Evolutionary conservation across 2,888 invertebrate species (phyloP).

Genomic region (Pediacus dermestoides): DNA sequence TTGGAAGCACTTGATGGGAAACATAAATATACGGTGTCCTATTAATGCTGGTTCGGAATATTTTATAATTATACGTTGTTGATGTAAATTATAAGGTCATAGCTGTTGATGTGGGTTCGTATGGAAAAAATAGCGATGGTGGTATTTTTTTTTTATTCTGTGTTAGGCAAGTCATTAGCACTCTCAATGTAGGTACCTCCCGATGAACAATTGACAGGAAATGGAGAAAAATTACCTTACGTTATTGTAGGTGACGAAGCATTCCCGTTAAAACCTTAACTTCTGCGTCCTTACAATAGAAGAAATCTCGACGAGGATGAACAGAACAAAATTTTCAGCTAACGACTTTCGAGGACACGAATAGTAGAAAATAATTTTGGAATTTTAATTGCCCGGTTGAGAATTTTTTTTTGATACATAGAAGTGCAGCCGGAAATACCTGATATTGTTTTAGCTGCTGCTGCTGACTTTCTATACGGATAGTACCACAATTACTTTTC

Average conservation of each 20-base stretch:
- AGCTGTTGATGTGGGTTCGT: constrained; percentile 27
- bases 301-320: constrained; percentile 13
- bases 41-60: constrained; percentile 24
- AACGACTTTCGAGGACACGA: constrained; percentile 15
- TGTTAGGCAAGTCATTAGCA: constrained; percentile 15
- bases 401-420: constrained; percentile 15
- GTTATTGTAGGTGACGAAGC: constrained; percentile 20
- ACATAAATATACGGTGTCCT: constrained; percentile 24
- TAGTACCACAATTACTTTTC: too few species aligned
- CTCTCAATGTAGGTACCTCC: constrained; percentile 16
- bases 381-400: constrained; percentile 15
- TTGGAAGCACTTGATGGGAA: constrained; percentile 23
- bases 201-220: constrained; percentile 12
- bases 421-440: constrained; percentile 17
- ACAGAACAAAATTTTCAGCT: constrained; percentile 16
- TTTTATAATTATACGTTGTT: constrained; percentile 27
- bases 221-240: constrained; percentile 14
- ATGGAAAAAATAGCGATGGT: constrained; percentile 29
- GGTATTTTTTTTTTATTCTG: constrained; percentile 25
- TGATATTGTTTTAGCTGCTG: too few species aligned
- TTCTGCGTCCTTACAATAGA: constrained; percentile 20
- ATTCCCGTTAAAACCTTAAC: constrained; percentile 17
- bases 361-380: constrained; percentile 19
- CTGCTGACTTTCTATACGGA: too few species aligned
- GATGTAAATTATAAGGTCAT: constrained; percentile 30